Conservation (phyloP, 2,113 vertebrate species). For the Laterallus jamaicensis region DNA sequence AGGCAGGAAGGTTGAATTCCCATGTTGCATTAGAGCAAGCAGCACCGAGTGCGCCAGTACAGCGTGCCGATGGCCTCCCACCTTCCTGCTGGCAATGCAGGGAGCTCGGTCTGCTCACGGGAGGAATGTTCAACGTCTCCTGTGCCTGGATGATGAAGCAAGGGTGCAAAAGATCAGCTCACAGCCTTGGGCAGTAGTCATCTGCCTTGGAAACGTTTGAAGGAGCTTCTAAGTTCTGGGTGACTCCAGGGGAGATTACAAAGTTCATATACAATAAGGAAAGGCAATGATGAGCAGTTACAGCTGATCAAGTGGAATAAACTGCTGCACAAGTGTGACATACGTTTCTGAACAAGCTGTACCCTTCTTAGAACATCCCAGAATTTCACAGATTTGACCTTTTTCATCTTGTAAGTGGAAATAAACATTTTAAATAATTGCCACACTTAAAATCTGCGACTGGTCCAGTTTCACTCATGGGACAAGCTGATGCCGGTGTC, state of each 20-base stretch:
- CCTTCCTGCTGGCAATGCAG: not conserved
- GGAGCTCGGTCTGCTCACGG: not conserved
- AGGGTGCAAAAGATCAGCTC: not conserved
- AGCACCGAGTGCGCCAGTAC: not conserved
- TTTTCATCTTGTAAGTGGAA: not conserved
- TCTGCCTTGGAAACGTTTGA: not conserved
- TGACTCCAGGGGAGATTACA: not conserved
- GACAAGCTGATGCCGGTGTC: not conserved
- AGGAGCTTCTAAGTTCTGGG: not conserved
- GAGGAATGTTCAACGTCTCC: fast-evolving
- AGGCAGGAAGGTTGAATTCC: not conserved
- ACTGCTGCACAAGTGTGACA: not conserved
- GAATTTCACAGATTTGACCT: not conserved
- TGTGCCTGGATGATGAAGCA: not conserved
- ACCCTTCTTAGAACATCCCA: not conserved
- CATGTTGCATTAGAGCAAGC: not conserved
- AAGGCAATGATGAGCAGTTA: not conserved
- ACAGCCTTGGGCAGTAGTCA: not conserved
- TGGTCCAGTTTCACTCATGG: not conserved
- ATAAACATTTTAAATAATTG: not conserved
- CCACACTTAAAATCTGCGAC: too few species aligned
- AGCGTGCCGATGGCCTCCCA: not conserved
- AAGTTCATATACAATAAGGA: not conserved
- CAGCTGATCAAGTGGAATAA: not conserved
- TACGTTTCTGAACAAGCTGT: not conserved